These are phyloP conservation scores for Seladonia tumulorum DNA, from an alignment of 2,888 invertebrate species.

Conservation along the genomic window DNA sequence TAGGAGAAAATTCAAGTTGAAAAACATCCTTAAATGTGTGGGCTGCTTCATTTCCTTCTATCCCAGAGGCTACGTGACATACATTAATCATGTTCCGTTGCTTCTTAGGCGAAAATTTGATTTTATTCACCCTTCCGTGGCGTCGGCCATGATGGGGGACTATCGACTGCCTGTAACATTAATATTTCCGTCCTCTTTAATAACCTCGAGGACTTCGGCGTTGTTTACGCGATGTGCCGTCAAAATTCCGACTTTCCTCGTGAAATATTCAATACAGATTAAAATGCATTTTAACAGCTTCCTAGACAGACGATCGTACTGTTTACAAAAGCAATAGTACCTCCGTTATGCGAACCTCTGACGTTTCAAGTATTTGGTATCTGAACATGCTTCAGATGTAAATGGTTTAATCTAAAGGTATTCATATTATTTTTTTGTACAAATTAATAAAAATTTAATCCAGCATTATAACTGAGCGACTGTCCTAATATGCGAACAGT, in stretches of 20 bases:
- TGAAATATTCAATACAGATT: background rate
- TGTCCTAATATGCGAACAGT: background rate
- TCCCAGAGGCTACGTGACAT: slow-evolving; percentile 65
- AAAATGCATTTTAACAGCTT: background rate
- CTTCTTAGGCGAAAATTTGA: slow-evolving; percentile 69
- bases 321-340: too few species aligned
- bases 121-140: slow-evolving; percentile 68
- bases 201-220: slow-evolving; percentile 20
- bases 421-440: background rate
- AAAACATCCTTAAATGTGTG: slow-evolving; percentile 62
- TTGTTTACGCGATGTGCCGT: background rate
- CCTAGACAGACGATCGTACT: background rate
- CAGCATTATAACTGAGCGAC: background rate
- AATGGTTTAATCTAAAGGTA: background rate
- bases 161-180: slow-evolving; percentile 39
- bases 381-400: too few species aligned
- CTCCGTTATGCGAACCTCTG: too few species aligned
- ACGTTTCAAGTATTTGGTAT: too few species aligned
- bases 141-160: slow-evolving; percentile 15
- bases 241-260: background rate
- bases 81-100: slow-evolving; percentile 68
- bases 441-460: background rate
- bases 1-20: slow-evolving; percentile 52
- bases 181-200: slow-evolving; percentile 60
- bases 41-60: slow-evolving; percentile 62